Percentiles rank a stretch among this genome's conserved stretches.
phyloP scores from a whole-genome alignment of 1,140 invertebrate genomes.

The Trichonephila clavata region DNA sequence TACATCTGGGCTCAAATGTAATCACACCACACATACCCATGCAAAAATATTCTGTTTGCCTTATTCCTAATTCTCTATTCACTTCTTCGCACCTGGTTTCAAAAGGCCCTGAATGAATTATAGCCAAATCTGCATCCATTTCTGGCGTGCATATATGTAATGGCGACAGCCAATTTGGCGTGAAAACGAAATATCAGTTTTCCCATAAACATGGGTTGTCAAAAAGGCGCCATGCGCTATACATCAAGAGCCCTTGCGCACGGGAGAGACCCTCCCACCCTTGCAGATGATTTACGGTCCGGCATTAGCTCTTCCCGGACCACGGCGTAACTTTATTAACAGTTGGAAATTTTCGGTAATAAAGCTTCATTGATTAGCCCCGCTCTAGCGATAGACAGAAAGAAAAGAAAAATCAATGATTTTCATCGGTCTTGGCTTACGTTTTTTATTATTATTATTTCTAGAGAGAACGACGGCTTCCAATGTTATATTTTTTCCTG shows the following conservation, averaged over 20 bases:
- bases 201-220: conserved; percentile 71
- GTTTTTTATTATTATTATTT: conserved; percentile 18
- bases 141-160: conserved; percentile 45
- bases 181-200: conserved; percentile 72
- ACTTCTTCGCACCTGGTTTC: conserved; percentile 5
- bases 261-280: conserved; percentile 3
- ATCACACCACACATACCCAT: too few species aligned
- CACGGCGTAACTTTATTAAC: conserved; percentile 68
- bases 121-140: conserved; percentile 42
- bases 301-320: conserved; percentile 64
- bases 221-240: conserved; percentile 62
- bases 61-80: too few species aligned
- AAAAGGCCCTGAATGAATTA: background rate
- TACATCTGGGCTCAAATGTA: too few species aligned
- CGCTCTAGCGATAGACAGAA: background rate
- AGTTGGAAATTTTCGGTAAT: conserved; percentile 73
- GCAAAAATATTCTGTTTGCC: too few species aligned
- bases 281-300: conserved; percentile 56
- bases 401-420: conserved; percentile 46
- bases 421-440: conserved; percentile 54
- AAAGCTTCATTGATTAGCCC: conserved; percentile 67
- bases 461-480: background rate
- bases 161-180: conserved; percentile 65
- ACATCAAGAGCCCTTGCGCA: conserved; percentile 27
- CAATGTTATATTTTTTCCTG: conserved; percentile 6